Evolutionary conservation across 2,113 vertebrate genomes (phyloP).

Genomic region (Aspiorhynchus laticeps): DNA sequence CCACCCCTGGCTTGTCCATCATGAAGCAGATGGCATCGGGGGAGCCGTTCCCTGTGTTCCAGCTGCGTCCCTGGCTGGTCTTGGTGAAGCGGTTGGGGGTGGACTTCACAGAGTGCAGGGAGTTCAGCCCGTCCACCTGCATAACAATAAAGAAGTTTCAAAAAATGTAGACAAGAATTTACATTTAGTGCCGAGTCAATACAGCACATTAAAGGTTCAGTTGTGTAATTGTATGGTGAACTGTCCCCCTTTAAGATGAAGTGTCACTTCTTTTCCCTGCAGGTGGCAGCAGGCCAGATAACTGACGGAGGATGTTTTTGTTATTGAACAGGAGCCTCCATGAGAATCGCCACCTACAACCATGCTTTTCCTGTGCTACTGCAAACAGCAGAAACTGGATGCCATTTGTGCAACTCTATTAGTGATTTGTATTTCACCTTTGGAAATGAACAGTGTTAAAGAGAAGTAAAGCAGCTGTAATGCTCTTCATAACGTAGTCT

Average conservation of each 20-base stretch:
- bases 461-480: slow-evolving; percentile 48
- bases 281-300: slow-evolving; percentile 29
- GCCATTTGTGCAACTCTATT: neutral
- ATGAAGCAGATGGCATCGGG: slow-evolving; percentile 98
- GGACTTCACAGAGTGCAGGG: slow-evolving; percentile 94
- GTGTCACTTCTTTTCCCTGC: slow-evolving; percentile 4
- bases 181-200: neutral
- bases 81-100: slow-evolving; percentile 96
- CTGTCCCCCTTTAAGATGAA: neutral
- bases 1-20: slow-evolving; percentile 93
- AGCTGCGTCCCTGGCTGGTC: slow-evolving; percentile 97
- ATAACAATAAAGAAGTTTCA: neutral
- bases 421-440: neutral
- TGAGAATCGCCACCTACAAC: neutral
- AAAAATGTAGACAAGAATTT: neutral
- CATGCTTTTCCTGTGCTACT: neutral
- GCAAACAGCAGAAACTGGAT: neutral
- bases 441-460: slow-evolving; percentile 1
- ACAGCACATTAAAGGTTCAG: neutral
- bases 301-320: slow-evolving; percentile 14
- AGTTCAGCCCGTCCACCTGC: slow-evolving; percentile 93
- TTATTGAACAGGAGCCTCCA: neutral
- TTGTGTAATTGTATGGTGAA: neutral
- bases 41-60: slow-evolving; percentile 98
- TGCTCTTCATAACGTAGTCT: slow-evolving; percentile 57